phyloP scores from a whole-genome alignment of 2,888 invertebrate species.

The Caenorhabditis sp. region DNA sequence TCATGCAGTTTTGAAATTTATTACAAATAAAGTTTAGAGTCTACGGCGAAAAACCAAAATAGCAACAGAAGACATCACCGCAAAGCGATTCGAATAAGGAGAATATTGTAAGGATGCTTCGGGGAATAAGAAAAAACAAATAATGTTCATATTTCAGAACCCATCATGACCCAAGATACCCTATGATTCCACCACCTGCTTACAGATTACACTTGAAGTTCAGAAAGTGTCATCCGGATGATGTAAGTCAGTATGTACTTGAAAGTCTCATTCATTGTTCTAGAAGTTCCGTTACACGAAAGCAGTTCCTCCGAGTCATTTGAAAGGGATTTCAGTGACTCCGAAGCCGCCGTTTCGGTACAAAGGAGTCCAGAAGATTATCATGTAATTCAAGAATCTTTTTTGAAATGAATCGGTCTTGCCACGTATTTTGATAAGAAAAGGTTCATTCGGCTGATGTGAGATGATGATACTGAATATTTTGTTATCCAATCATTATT shows the following conservation, averaged over 20 bases:
- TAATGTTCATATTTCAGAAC: conserved; percentile 18
- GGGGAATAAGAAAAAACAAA: too few relatives aligned
- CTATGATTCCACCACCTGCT: conserved; percentile 28
- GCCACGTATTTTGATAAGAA: too few relatives aligned
- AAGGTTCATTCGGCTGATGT: too few relatives aligned
- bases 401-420: not conserved
- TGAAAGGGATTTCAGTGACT: conserved; percentile 21
- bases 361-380: conserved; percentile 29
- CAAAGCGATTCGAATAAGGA: conserved; percentile 10
- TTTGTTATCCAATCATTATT: too few relatives aligned
- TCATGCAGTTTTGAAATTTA: not conserved
- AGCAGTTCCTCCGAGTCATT: conserved; percentile 41
- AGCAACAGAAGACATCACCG: not conserved
- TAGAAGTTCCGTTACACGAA: conserved; percentile 19
- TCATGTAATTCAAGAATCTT: not conserved
- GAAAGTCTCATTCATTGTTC: not conserved
- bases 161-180: conserved; percentile 39
- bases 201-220: conserved; percentile 4
- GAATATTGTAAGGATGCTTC: not conserved
- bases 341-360: conserved; percentile 43
- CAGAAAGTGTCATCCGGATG: conserved; percentile 28
- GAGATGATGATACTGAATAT: too few relatives aligned
- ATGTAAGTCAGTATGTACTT: conserved; percentile 3
- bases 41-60: not conserved
- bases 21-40: not conserved